These are phyloP conservation scores for Fragum whitleyi DNA, from an alignment of 2,888 invertebrate species.

Conservation along the genomic window DNA sequence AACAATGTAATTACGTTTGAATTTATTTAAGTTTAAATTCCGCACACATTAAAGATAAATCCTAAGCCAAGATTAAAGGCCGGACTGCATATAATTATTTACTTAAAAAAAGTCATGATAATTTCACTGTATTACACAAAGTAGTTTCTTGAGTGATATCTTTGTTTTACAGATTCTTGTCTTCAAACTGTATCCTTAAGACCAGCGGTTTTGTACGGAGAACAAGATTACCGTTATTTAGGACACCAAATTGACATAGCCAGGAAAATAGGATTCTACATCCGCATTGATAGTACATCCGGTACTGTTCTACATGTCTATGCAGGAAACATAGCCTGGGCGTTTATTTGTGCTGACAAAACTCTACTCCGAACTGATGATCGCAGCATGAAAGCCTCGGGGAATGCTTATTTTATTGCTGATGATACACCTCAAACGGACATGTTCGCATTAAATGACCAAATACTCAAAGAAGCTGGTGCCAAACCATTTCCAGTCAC, in stretches of 20 bases:
- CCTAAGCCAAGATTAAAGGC: too few relatives aligned
- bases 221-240: slow-evolving; percentile 87
- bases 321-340: slow-evolving; percentile 89
- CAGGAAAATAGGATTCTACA: slow-evolving; percentile 85
- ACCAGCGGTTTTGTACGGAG: slow-evolving; percentile 89
- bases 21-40: too few relatives aligned
- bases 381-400: slow-evolving; percentile 83
- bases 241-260: slow-evolving; percentile 86
- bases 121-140: too few relatives aligned
- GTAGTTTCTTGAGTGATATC: too few relatives aligned
- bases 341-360: slow-evolving; percentile 88
- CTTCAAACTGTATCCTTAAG: slow-evolving; percentile 87
- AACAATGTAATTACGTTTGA: too few relatives aligned
- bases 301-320: slow-evolving; percentile 84
- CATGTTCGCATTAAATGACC: slow-evolving; percentile 85
- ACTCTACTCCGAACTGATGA: slow-evolving; percentile 85
- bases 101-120: too few relatives aligned
- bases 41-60: too few relatives aligned
- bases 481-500: slow-evolving; percentile 71
- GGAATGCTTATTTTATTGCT: slow-evolving; percentile 87
- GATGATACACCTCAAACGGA: slow-evolving; percentile 88
- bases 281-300: slow-evolving; percentile 87
- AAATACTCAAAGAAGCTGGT: slow-evolving; percentile 30
- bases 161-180: too few relatives aligned
- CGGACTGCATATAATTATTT: too few relatives aligned